These are phyloP conservation scores for Ephydatia muelleri DNA, from an alignment of 37 sponge, comb jelly and placozoan species.

Conservation along the genomic window DNA sequence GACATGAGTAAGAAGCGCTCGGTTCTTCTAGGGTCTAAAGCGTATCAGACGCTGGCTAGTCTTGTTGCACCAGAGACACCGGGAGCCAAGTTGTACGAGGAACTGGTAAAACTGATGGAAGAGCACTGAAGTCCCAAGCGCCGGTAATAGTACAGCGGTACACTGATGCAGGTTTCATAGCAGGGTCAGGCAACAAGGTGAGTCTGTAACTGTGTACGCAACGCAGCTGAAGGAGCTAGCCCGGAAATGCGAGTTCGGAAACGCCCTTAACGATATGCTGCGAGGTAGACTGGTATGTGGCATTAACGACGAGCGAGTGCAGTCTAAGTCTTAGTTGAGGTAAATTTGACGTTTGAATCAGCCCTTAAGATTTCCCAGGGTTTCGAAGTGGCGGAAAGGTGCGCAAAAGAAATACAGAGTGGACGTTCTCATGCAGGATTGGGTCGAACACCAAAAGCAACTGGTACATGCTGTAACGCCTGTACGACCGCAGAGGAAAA, in stretches of 20 bases:
- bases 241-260: neutral
- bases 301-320: neutral
- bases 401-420: neutral
- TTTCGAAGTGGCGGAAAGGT: neutral
- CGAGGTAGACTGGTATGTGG: neutral
- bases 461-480: neutral
- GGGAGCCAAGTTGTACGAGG: neutral
- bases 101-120: neutral
- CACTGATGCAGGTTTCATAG: constrained; percentile 4
- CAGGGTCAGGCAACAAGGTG: neutral
- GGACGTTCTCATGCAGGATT: neutral
- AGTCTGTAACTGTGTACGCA: constrained; percentile 5
- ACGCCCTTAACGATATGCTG: constrained; percentile 8
- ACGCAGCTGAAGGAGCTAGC: neutral
- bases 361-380: neutral
- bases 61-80: constrained; percentile 3
- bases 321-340: neutral
- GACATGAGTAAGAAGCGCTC: neutral
- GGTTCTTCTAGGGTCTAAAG: no score
- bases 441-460: neutral
- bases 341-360: neutral
- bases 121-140: constrained; percentile 18
- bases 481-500: neutral
- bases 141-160: neutral
- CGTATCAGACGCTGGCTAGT: no score